phyloP scores from a whole-genome alignment of 2,888 invertebrate species.

The Nudaria mundana region DNA sequence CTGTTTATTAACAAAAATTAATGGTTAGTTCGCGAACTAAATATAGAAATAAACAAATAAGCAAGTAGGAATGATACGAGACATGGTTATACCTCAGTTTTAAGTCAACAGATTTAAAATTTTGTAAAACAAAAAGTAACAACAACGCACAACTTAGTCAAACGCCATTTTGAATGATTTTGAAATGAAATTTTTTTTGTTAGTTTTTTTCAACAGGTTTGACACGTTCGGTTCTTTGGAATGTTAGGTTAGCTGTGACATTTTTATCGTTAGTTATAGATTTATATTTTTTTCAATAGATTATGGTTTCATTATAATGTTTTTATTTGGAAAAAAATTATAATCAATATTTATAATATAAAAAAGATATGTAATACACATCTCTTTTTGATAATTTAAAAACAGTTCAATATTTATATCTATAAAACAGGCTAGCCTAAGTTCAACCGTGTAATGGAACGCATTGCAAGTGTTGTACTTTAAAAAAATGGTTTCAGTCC shows the following conservation, averaged over 20 bases:
- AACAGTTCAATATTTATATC: too few species aligned
- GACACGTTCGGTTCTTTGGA: slow-evolving; percentile 36
- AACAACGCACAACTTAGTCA: slow-evolving; percentile 59
- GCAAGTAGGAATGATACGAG: not conserved
- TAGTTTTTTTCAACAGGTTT: slow-evolving; percentile 20
- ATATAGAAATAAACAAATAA: not conserved
- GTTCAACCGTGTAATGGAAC: too few species aligned
- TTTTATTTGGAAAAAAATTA: too few species aligned
- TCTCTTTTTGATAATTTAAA: too few species aligned
- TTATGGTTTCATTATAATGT: too few species aligned
- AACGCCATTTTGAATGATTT: slow-evolving; percentile 76
- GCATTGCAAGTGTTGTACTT: too few species aligned
- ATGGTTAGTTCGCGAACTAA: not conserved
- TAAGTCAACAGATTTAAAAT: slow-evolving; percentile 62
- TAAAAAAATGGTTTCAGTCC: too few species aligned
- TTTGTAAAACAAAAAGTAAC: slow-evolving; percentile 65
- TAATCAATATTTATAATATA: too few species aligned
- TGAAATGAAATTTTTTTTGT: slow-evolving; percentile 23
- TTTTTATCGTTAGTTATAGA: too few species aligned
- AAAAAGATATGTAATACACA: too few species aligned
- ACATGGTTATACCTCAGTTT: slow-evolving; percentile 56
- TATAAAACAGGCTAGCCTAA: too few species aligned
- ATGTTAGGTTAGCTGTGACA: not conserved
- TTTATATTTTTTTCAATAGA: too few species aligned
- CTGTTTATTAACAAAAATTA: slow-evolving; percentile 18